These are phyloP conservation scores for Lasius fuliginosus DNA, from an alignment of 2,888 invertebrate genomes.

Conservation along the genomic window DNA sequence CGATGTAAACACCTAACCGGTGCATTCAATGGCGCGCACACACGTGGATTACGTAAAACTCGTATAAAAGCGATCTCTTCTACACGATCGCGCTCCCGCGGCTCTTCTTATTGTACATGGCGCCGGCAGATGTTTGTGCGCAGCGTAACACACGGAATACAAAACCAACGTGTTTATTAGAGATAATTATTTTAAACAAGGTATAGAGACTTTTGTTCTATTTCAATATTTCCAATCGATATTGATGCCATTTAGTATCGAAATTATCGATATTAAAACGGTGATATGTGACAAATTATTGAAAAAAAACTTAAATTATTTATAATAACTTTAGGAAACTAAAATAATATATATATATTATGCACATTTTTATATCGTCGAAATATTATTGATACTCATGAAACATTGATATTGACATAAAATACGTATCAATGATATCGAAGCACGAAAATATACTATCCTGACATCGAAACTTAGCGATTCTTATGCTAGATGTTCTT, in stretches of 20 bases:
- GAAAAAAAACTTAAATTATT: background rate
- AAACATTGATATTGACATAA: background rate
- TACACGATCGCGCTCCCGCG: conserved; percentile 44
- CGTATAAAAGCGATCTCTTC: conserved; percentile 56
- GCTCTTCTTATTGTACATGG: conserved; percentile 39
- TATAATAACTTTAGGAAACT: background rate
- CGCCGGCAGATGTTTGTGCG: conserved; percentile 59
- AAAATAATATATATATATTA: background rate
- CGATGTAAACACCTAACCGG: conserved; percentile 54
- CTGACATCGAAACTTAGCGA: background rate
- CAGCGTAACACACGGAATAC: background rate
- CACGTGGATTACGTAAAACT: conserved; percentile 65
- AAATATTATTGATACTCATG: background rate
- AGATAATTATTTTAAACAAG: background rate
- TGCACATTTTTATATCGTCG: background rate
- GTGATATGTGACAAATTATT: background rate
- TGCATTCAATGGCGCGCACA: conserved; percentile 49
- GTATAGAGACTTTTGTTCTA: background rate
- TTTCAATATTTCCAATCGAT: background rate
- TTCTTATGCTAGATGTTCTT: background rate
- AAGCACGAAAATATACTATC: background rate
- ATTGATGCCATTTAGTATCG: background rate
- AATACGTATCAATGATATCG: background rate
- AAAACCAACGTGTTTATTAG: background rate
- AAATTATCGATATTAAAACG: background rate